phyloP scores from a whole-genome alignment of 2,888 invertebrate genomes.

The Caenorhabditis wallacei region DNA sequence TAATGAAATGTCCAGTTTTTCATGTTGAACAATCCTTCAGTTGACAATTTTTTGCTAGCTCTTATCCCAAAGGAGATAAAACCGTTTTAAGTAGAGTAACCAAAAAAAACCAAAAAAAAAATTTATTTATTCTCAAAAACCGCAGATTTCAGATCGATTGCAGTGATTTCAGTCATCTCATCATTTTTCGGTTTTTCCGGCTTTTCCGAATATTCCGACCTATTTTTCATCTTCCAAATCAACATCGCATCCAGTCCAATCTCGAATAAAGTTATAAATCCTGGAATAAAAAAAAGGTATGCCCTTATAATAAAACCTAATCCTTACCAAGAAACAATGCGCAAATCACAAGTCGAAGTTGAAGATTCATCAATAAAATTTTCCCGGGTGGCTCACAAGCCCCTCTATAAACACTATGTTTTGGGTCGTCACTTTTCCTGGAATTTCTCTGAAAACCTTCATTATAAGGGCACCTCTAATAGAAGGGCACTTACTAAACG shows the following conservation, averaged over 20 bases:
- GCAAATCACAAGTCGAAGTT: neutral
- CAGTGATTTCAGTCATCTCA: neutral
- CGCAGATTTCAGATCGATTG: neutral
- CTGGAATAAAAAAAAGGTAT: slow-evolving; percentile 1
- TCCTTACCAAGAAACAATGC: neutral
- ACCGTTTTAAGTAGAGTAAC: neutral
- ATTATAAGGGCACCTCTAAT: neutral
- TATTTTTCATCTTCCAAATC: slow-evolving; percentile 10
- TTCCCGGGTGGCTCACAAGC: slow-evolving; percentile 1
- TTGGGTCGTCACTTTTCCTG: neutral
- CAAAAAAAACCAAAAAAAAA: no score
- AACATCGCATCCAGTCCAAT: slow-evolving; percentile 27
- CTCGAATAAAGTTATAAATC: neutral
- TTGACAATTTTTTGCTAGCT: neutral
- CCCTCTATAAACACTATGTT: slow-evolving; percentile 2
- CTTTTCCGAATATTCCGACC: neutral
- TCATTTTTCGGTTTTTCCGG: no score
- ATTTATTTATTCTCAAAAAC: neutral
- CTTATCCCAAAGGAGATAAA: neutral
- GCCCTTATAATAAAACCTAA: neutral
- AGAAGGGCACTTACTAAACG: slow-evolving; percentile 6
- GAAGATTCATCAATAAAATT: neutral
- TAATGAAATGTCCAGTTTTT: neutral
- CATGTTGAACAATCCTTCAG: neutral
- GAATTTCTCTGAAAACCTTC: slow-evolving; percentile 7